Conservation (phyloP, 2,888 invertebrate genomes). For the Thereva nobilitata region DNA sequence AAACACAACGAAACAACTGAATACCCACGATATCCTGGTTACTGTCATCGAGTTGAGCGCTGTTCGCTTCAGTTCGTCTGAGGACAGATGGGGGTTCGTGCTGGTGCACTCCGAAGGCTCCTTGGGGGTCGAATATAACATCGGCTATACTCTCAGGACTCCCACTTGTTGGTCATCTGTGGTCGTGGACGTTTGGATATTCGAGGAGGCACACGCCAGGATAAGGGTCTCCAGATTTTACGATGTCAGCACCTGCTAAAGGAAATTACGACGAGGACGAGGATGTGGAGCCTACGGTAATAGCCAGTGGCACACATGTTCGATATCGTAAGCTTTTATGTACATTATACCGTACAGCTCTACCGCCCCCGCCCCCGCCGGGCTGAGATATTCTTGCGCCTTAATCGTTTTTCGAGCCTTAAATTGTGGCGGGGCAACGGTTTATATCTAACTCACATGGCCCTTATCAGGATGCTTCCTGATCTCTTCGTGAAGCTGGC, state of each 20-base stretch:
- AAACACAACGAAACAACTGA: background rate
- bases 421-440: too few species aligned
- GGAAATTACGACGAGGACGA: slow-evolving; percentile 37
- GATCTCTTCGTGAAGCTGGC: too few species aligned
- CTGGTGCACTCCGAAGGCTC: slow-evolving; percentile 8
- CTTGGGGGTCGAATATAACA: slow-evolving; percentile 12
- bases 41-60: background rate
- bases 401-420: too few species aligned
- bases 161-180: slow-evolving; percentile 25
- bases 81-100: background rate
- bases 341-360: too few species aligned
- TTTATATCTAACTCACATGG: too few species aligned
- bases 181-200: slow-evolving; percentile 11
- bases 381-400: too few species aligned
- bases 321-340: too few species aligned
- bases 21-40: slow-evolving; percentile 1
- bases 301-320: background rate
- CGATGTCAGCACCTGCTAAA: slow-evolving; percentile 22
- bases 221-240: slow-evolving; percentile 1
- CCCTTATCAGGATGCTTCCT: too few species aligned
- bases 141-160: background rate
- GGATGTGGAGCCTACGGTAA: slow-evolving; percentile 37
- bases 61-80: slow-evolving; percentile 7
- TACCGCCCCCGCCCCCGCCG: too few species aligned
- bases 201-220: background rate